Evolutionary conservation across 2,888 invertebrate genomes (phyloP).

Genomic region (Metacarcinus magister): DNA sequence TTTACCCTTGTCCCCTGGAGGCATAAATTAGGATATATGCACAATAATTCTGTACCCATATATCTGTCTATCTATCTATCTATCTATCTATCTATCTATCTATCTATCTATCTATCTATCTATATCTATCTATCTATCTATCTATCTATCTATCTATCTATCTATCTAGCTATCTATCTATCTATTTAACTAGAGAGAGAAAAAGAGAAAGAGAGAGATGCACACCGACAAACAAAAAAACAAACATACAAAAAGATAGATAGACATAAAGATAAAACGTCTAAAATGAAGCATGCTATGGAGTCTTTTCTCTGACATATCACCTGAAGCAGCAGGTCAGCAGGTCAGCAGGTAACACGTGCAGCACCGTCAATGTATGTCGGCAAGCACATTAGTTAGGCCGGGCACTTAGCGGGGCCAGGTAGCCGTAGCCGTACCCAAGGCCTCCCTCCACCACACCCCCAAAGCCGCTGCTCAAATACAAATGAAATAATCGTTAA

Average conservation of each 20-base stretch:
- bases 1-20: background rate
- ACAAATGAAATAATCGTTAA: conserved; percentile 64
- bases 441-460: background rate
- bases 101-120: too few species aligned
- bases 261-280: background rate
- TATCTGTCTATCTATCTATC: background rate
- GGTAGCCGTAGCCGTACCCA: conserved; percentile 36
- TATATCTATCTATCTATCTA: too few species aligned
- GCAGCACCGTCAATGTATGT: background rate
- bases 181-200: too few species aligned
- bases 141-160: too few species aligned
- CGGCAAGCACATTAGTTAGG: background rate
- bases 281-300: too few species aligned
- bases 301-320: background rate
- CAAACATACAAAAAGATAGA: background rate
- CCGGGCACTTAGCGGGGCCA: background rate
- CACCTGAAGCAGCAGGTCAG: conserved; percentile 26
- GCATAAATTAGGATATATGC: background rate
- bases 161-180: too few species aligned
- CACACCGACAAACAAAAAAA: background rate
- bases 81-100: background rate
- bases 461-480: conserved; percentile 57
- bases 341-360: background rate
- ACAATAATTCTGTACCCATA: background rate
- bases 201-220: conserved; percentile 36